Evolutionary conservation across 2,888 invertebrate genomes (phyloP).

Genomic region (Tipula confusa): DNA sequence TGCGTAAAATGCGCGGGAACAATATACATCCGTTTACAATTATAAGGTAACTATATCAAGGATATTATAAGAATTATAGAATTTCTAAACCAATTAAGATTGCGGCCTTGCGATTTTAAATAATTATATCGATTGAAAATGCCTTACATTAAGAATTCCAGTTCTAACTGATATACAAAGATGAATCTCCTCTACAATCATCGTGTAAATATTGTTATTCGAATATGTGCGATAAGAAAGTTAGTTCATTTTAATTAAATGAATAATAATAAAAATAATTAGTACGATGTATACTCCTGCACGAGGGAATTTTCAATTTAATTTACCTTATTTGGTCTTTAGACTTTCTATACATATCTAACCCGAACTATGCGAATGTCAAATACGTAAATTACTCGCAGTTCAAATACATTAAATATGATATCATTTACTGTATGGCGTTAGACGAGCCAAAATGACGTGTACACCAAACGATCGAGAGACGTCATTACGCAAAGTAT

Average conservation of each 20-base stretch:
- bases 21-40: too few species aligned
- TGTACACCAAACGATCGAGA: neutral
- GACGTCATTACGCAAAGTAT: neutral
- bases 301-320: neutral
- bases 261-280: too few species aligned
- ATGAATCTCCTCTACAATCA: neutral
- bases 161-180: neutral
- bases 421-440: neutral
- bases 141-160: neutral
- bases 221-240: neutral
- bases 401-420: neutral
- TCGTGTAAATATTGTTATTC: neutral
- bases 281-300: too few species aligned
- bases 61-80: too few species aligned
- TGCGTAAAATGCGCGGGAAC: too few species aligned
- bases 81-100: neutral
- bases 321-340: neutral
- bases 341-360: neutral
- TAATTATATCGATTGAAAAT: neutral
- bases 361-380: neutral
- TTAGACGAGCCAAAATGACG: neutral
- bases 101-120: neutral
- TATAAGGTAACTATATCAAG: too few species aligned
- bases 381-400: neutral
- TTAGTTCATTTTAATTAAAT: neutral